These are phyloP conservation scores for Calameuta pallipes DNA, from an alignment of 2,888 invertebrate species.

Conservation along the genomic window DNA sequence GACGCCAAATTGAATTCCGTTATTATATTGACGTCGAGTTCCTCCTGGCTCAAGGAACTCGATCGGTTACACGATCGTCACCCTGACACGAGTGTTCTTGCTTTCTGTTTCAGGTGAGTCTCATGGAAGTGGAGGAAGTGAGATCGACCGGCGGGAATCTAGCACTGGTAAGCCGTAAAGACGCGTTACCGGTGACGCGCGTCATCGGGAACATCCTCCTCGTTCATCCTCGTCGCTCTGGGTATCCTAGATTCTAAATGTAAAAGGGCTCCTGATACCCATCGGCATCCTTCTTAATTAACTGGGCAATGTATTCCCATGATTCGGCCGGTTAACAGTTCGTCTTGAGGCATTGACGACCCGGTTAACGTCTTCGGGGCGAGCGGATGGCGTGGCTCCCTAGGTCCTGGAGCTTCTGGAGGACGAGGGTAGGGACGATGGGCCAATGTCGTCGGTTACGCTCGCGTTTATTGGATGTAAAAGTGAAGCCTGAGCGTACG, in stretches of 20 bases:
- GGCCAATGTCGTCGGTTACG: background rate
- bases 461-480: conserved; percentile 18
- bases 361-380: background rate
- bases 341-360: conserved; percentile 4
- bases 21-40: background rate
- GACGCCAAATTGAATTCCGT: background rate
- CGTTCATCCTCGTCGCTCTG: background rate
- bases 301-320: conserved; percentile 41
- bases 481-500: conserved; percentile 2
- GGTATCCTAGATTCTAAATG: background rate
- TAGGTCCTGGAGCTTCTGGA: background rate
- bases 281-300: conserved; percentile 50
- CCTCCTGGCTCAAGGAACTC: background rate
- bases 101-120: conserved; percentile 53
- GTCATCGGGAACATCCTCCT: background rate
- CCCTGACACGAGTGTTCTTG: conserved; percentile 8
- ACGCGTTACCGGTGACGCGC: background rate
- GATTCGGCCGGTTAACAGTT: conserved; percentile 37
- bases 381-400: background rate
- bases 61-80: background rate
- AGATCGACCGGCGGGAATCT: background rate
- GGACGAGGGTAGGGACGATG: background rate
- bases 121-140: conserved; percentile 17
- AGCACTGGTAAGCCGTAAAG: conserved; percentile 8
- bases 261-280: conserved; percentile 30